Percentiles rank a stretch among this genome's conserved stretches.
Conservation (phyloP, 2,888 invertebrate species). For the Agrotis exclamationis region DNA sequence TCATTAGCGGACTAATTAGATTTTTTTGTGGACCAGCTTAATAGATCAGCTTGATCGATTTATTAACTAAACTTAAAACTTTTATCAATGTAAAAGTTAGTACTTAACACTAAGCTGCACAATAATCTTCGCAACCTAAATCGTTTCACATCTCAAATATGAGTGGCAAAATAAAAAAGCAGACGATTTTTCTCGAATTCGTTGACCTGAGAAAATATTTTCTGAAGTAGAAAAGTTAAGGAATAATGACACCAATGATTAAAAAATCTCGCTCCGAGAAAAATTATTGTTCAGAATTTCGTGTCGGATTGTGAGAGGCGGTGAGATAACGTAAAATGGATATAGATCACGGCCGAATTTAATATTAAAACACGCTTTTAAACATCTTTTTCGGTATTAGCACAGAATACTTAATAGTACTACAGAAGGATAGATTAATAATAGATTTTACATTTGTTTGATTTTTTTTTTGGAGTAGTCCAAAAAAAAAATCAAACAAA, state of each 20-base stretch:
- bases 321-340: slow-evolving; percentile 36
- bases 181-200: slow-evolving; percentile 22
- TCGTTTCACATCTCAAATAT: slow-evolving; percentile 9
- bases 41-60: no score
- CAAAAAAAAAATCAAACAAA: no score
- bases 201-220: slow-evolving; percentile 50
- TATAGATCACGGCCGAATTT: slow-evolving; percentile 27
- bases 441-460: no score
- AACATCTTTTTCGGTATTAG: slow-evolving; percentile 4
- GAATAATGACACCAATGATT: slow-evolving; percentile 56
- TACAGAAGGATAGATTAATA: no score
- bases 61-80: no score
- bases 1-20: no score
- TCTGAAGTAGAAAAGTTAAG: slow-evolving; percentile 46
- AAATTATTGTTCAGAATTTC: slow-evolving; percentile 42
- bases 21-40: no score
- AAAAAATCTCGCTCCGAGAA: slow-evolving; percentile 47
- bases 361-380: slow-evolving; percentile 39
- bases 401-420: no score
- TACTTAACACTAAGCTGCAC: background rate
- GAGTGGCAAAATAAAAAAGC: background rate
- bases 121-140: slow-evolving; percentile 18
- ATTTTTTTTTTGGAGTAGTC: no score
- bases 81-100: background rate
- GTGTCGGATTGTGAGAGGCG: slow-evolving; percentile 12